Percentiles rank a stretch among this genome's conserved stretches.
Conservation (phyloP, 2,113 vertebrate species). For the Phyllostomus hastatus region DNA sequence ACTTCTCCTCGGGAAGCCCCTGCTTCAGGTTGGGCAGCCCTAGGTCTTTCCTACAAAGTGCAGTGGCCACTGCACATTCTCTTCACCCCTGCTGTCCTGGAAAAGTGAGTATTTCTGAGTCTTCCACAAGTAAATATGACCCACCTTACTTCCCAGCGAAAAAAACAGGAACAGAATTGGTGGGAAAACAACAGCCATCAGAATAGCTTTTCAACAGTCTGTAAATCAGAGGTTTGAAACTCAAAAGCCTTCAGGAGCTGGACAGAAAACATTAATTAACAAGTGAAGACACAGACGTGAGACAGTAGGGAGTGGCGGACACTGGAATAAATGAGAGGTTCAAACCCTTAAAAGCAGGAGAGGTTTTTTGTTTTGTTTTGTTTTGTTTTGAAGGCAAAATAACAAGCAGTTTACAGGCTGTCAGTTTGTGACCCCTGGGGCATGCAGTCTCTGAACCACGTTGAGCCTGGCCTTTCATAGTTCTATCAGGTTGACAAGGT, state of each 20-base stretch:
- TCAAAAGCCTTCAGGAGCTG: not conserved
- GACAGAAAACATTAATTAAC: not conserved
- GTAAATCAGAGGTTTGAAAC: not conserved
- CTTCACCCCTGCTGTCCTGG: conserved; percentile 95
- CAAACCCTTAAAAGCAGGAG: not conserved
- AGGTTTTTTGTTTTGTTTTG: not conserved
- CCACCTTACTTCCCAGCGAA: not conserved
- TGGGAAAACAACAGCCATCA: not conserved
- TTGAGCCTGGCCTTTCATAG: not conserved
- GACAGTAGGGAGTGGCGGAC: not conserved
- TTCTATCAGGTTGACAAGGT: not conserved
- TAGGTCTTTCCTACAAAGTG: conserved; percentile 96
- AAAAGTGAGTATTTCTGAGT: conserved; percentile 88
- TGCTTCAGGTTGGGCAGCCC: conserved; percentile 94
- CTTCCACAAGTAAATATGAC: not conserved
- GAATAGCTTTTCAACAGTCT: not conserved
- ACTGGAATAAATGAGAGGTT: not conserved
- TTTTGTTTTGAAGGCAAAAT: not conserved
- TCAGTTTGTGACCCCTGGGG: not conserved
- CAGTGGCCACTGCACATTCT: conserved; percentile 99
- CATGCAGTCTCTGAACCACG: not conserved
- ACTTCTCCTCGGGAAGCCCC: conserved; percentile 93
- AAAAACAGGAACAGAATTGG: not conserved
- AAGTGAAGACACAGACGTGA: not conserved
- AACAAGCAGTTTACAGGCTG: not conserved